Conservation (phyloP, 2,113 vertebrate genomes). For the Isurus oxyrinchus region DNA sequence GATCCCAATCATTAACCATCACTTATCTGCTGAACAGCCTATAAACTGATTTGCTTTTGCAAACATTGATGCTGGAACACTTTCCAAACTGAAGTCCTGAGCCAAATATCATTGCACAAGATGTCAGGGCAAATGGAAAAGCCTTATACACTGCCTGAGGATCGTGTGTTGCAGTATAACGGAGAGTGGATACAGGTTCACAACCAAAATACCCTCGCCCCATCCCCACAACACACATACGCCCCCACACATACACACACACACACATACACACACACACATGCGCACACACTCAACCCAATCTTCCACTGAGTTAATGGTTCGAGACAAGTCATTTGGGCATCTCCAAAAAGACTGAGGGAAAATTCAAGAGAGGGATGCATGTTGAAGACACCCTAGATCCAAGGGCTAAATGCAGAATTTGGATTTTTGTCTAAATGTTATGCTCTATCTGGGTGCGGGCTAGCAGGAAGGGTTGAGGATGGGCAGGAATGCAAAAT, state of each 20-base stretch:
- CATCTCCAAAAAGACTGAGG: neutral
- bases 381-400: neutral
- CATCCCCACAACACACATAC: neutral
- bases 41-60: neutral
- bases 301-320: too few relatives aligned
- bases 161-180: neutral
- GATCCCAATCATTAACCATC: neutral
- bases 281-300: too few relatives aligned
- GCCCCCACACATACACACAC: neutral
- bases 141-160: neutral
- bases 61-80: neutral
- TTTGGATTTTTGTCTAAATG: neutral
- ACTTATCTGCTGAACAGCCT: neutral
- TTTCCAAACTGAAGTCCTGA: slow-evolving; percentile 21
- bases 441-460: neutral
- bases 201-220: neutral
- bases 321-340: too few relatives aligned
- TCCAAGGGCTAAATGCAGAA: neutral
- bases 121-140: neutral
- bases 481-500: too few relatives aligned
- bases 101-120: neutral
- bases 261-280: neutral
- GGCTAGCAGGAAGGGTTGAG: neutral
- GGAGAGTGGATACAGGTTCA: neutral
- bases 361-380: neutral